These are phyloP conservation scores for Lochmaea crataegi DNA, from an alignment of 2,888 invertebrate genomes.

Conservation along the genomic window DNA sequence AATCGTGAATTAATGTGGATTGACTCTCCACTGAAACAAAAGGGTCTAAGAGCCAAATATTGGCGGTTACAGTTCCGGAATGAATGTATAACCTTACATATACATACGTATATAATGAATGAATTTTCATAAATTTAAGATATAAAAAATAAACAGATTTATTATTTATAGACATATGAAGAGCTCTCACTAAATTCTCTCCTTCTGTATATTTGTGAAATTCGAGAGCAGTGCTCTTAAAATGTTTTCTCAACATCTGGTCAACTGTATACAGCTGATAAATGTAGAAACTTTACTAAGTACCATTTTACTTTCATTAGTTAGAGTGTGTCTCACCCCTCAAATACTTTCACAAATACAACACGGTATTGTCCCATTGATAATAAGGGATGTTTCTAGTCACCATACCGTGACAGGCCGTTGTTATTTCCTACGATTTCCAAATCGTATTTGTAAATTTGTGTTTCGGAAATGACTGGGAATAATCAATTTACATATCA, in stretches of 20 bases:
- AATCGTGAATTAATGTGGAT: no score
- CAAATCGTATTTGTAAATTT: constrained; percentile 6
- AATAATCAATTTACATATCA: constrained; percentile 5
- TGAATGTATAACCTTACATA: no score
- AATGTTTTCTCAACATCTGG: neutral
- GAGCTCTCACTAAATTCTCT: neutral
- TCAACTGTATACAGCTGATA: neutral
- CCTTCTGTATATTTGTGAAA: neutral
- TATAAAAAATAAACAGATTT: no score
- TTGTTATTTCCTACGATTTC: constrained; percentile 3
- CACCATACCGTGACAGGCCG: constrained; percentile 6
- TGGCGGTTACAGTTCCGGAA: no score
- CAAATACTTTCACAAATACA: neutral
- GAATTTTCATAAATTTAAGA: no score
- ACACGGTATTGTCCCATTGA: neutral
- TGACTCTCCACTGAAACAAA: no score
- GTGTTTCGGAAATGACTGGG: constrained; percentile 2
- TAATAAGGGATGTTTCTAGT: neutral
- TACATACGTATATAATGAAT: no score
- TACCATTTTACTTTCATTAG: constrained; percentile 16
- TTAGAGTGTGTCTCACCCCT: constrained; percentile 3
- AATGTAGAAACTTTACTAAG: neutral
- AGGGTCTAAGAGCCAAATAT: no score
- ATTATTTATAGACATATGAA: no score
- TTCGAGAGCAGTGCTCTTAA: neutral